Evolutionary conservation across 2,797 vertebrate genomes (phyloP).

Genomic region (Tachyglossus aculeatus): DNA sequence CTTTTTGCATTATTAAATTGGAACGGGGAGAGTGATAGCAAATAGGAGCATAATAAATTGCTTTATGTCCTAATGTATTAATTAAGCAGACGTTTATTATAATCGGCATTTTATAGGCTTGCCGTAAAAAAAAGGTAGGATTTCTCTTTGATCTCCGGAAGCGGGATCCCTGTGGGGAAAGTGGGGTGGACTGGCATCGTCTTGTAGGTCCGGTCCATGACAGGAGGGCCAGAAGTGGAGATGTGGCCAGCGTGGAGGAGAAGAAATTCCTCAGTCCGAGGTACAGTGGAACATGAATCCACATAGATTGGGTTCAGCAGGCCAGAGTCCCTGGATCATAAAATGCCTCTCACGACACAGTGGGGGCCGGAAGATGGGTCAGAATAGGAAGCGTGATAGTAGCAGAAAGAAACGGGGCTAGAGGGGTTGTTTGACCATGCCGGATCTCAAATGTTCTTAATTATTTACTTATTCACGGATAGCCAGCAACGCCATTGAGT

Average conservation of each 20-base stretch:
- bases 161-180: constrained; percentile 40
- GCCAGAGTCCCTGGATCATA: neutral
- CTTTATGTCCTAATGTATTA: constrained; percentile 77
- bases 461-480: constrained; percentile 50
- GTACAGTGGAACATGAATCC: neutral
- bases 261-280: neutral
- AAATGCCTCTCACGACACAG: neutral
- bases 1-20: constrained; percentile 80
- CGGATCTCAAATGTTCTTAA: constrained; percentile 38
- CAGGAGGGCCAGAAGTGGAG: neutral
- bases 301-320: neutral
- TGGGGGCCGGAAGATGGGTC: constrained; percentile 11
- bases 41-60: constrained; percentile 78
- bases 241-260: neutral
- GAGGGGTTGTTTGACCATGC: constrained; percentile 30
- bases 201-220: too few species aligned
- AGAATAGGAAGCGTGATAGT: constrained; percentile 33
- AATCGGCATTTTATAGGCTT: constrained; percentile 75
- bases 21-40: constrained; percentile 70
- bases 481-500: constrained; percentile 18
- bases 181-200: constrained; percentile 48
- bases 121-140: constrained; percentile 73
- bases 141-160: constrained; percentile 52
- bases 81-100: constrained; percentile 81
- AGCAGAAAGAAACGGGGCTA: constrained; percentile 29